phyloP scores from a whole-genome alignment of 1,140 invertebrate genomes.

The Harpegnathos saltator region DNA sequence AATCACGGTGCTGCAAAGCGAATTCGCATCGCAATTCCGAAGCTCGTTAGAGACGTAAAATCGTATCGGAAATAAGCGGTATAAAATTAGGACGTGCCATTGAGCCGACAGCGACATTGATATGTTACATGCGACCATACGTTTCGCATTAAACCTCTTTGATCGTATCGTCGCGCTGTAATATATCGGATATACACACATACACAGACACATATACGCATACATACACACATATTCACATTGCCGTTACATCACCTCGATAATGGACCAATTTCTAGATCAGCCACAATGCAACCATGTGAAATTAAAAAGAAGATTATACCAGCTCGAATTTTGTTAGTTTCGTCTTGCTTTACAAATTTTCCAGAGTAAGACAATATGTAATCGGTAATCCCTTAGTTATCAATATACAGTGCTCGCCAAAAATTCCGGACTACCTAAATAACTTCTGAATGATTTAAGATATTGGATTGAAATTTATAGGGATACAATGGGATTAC shows the following conservation, averaged over 20 bases:
- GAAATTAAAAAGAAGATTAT: constrained; percentile 14
- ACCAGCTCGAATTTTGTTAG: background rate
- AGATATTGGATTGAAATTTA: no score
- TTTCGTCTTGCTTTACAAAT: background rate
- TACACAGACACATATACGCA: no score
- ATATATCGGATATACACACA: background rate
- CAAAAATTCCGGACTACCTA: no score
- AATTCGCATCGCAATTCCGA: constrained; percentile 18
- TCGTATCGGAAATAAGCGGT: constrained; percentile 16
- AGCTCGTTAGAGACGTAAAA: constrained; percentile 22
- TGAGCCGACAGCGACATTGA: constrained; percentile 10
- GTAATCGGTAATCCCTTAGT: background rate
- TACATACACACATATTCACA: background rate
- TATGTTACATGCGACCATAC: background rate
- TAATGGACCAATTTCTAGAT: constrained; percentile 41
- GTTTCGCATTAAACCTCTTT: constrained; percentile 35
- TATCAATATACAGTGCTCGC: no score
- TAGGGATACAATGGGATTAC: no score
- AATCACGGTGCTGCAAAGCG: constrained; percentile 14
- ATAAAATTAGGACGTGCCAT: constrained; percentile 35
- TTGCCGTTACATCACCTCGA: constrained; percentile 17
- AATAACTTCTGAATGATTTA: no score
- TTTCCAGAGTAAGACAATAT: background rate
- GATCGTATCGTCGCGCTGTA: background rate
- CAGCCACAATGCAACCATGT: background rate